Conservation (phyloP, 2,888 invertebrate species). For the Quadriops clusia region DNA sequence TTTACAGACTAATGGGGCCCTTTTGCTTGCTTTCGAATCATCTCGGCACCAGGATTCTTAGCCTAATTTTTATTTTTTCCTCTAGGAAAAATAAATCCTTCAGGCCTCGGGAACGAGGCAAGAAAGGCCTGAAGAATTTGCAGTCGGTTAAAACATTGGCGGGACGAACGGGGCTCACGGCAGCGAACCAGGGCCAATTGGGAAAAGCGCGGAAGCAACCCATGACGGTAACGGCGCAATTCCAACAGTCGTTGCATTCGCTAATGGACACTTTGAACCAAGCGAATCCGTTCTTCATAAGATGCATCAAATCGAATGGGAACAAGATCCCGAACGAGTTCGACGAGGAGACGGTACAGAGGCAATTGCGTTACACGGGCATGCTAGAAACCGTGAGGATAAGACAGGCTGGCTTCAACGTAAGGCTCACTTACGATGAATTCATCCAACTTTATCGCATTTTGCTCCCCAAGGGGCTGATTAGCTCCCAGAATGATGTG, state of each 20-base stretch:
- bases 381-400: slow-evolving; percentile 95
- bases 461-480: slow-evolving; percentile 72
- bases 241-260: slow-evolving; percentile 82
- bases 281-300: slow-evolving; percentile 72
- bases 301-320: slow-evolving; percentile 93
- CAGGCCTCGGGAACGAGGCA: slow-evolving; percentile 73
- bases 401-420: slow-evolving; percentile 89
- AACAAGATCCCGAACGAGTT: slow-evolving; percentile 88
- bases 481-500: slow-evolving; percentile 80
- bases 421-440: slow-evolving; percentile 84
- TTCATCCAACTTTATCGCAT: slow-evolving; percentile 89
- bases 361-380: slow-evolving; percentile 86
- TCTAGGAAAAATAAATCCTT: slow-evolving; percentile 86
- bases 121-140: slow-evolving; percentile 79
- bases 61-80: too few relatives aligned
- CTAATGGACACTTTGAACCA: slow-evolving; percentile 90
- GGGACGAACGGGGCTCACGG: slow-evolving; percentile 55
- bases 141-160: slow-evolving; percentile 87
- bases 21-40: background rate
- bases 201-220: slow-evolving; percentile 72
- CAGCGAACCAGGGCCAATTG: slow-evolving; percentile 38
- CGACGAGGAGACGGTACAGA: slow-evolving; percentile 84
- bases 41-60: too few relatives aligned
- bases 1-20: background rate
- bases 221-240: slow-evolving; percentile 88